phyloP scores from a whole-genome alignment of 2,797 vertebrate genomes.

The Ctenopoma multispine region DNA sequence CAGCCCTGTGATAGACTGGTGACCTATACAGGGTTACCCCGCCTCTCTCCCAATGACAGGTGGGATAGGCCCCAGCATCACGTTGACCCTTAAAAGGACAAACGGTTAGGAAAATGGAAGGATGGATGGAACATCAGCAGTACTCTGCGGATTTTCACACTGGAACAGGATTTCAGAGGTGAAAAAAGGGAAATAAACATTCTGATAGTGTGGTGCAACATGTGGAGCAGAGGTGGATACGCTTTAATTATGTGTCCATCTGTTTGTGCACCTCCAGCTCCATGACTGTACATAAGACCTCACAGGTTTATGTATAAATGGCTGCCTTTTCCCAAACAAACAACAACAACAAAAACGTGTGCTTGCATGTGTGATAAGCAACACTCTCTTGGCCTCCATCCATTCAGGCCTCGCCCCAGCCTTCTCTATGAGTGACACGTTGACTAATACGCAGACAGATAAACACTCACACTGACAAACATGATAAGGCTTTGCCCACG shows the following conservation, averaged over 20 bases:
- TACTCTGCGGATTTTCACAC: slow-evolving; percentile 16
- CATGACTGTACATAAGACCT: slow-evolving; percentile 12
- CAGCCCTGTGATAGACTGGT: too few relatives aligned
- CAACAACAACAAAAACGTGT: slow-evolving; percentile 17
- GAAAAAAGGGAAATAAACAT: slow-evolving; percentile 19
- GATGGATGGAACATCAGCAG: slow-evolving; percentile 11
- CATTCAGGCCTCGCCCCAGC: slow-evolving; percentile 54
- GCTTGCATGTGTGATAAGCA: slow-evolving; percentile 52
- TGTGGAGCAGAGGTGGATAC: slow-evolving; percentile 48
- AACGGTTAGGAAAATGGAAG: too few relatives aligned
- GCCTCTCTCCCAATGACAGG: too few relatives aligned
- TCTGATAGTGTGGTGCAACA: slow-evolving; percentile 39
- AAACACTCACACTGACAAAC: slow-evolving; percentile 81
- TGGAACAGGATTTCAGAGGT: slow-evolving; percentile 15
- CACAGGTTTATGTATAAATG: slow-evolving; percentile 11
- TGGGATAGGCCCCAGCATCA: too few relatives aligned
- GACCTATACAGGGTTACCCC: too few relatives aligned
- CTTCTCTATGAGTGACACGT: slow-evolving; percentile 75
- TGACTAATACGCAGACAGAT: slow-evolving; percentile 76
- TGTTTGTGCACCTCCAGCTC: slow-evolving; percentile 8
- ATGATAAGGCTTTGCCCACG: slow-evolving; percentile 74
- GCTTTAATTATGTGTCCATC: slow-evolving; percentile 29
- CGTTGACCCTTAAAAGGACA: too few relatives aligned
- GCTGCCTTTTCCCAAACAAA: slow-evolving; percentile 7
- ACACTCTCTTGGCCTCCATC: slow-evolving; percentile 40